Conservation (phyloP, 2,888 invertebrate genomes). For the Argyra leucocephala region DNA sequence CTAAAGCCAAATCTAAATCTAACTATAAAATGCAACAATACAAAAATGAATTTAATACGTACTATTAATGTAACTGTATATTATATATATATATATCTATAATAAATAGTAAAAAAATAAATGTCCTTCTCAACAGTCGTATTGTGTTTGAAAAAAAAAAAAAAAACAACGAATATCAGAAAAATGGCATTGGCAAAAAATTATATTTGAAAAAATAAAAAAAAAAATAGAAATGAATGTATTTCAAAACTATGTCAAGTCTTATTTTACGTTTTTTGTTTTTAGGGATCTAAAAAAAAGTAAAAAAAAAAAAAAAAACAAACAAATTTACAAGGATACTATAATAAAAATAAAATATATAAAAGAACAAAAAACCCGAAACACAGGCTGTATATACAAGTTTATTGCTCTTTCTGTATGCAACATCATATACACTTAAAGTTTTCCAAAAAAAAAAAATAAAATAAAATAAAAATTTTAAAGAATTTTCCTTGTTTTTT, state of each 20-base stretch:
- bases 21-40: too few species aligned
- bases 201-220: not conserved
- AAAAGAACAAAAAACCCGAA: not conserved
- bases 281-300: not conserved
- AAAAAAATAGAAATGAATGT: not conserved
- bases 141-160: not conserved
- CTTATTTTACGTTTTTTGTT: not conserved
- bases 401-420: not conserved
- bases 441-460: too few species aligned
- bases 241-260: not conserved
- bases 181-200: not conserved
- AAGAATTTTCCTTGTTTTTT: too few species aligned
- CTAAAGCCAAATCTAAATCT: too few species aligned
- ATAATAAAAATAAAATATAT: not conserved
- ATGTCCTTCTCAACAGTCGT: not conserved
- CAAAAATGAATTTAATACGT: too few species aligned
- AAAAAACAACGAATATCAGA: too few species aligned
- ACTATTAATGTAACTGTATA: too few species aligned
- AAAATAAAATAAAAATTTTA: too few species aligned
- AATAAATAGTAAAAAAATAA: not conserved
- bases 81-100: too few species aligned
- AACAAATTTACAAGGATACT: not conserved
- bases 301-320: too few species aligned
- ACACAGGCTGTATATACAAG: not conserved
- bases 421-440: too few species aligned